Evolutionary conservation across 2,113 vertebrate species (phyloP), one percentile per base, ranked within the genome.

Genomic region (Orycteropus afer): DNA sequence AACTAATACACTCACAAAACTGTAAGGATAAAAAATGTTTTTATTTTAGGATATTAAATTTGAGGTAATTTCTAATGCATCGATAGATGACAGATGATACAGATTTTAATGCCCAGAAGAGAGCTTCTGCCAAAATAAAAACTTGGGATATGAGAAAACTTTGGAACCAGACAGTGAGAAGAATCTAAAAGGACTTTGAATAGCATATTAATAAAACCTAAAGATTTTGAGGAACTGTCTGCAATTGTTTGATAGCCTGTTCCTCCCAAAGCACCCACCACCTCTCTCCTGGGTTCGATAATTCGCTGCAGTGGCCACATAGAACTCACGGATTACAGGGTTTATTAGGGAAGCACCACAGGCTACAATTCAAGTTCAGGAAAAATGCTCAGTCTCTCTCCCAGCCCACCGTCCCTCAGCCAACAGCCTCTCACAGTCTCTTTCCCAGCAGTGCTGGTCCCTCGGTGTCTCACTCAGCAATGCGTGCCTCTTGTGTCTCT

Each of bases 1-100:
- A 91, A 91, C 27, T 40, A 95, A 90, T 47, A 83, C 25, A 47
- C 29, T 32, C 61, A 86, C 40, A n/a, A 85, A 92, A n/a, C 34
- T 82, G 7, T 42, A n/a, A 90, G 53, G 45, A 63, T 55, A 86
- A 93, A 92, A 67, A 77, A 55, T 61, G n/a, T 57, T 32, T 11
- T 84, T 47, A 61, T 86, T 77, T 82, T 83, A 73, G 67, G 82
- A 83, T 27, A 40, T 37, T 82, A 77, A 79, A 40, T 61, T 37
- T 42, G 29, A 7, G 15, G 42, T 78, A 49, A 61, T 80, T 57
- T 55, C 14, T 57, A 65, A 49, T 4, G 3, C 29, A 63, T 65
- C 55, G 37, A 11, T n/a, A 65, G 45, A 51, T 55, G 84, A 93
- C n/a, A n/a, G n/a, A n/a, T 23, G 45, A 13, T 69, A 69, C 17